Conservation (phyloP, 2,113 vertebrate species). For the Actenoides hombroni region DNA sequence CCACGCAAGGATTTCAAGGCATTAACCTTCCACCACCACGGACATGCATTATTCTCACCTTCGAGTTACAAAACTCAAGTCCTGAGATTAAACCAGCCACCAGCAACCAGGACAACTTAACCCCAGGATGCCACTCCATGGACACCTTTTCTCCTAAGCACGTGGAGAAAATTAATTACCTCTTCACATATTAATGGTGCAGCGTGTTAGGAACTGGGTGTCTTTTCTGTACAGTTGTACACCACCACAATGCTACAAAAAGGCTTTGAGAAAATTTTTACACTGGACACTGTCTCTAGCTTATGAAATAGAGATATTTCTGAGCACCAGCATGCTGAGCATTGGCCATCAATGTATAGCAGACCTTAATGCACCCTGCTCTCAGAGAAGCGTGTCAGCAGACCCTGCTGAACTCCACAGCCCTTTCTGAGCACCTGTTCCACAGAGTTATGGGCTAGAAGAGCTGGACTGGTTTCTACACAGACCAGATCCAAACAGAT, state of each 20-base stretch:
- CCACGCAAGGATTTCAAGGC: background rate
- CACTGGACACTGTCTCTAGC: background rate
- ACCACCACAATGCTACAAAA: background rate
- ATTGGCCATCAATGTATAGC: background rate
- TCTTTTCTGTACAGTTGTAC: background rate
- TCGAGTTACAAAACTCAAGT: background rate
- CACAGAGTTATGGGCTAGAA: background rate
- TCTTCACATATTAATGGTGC: background rate
- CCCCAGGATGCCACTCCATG: accelerated
- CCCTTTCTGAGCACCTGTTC: background rate
- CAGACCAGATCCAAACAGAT: background rate
- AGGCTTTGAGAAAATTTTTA: background rate
- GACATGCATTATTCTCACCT: background rate
- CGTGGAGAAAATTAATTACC: background rate
- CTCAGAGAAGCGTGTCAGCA: background rate
- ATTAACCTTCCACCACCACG: background rate
- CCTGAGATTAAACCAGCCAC: background rate
- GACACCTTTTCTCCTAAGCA: background rate
- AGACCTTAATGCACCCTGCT: background rate
- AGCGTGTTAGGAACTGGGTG: background rate
- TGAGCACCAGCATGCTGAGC: background rate
- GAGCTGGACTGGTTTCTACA: background rate
- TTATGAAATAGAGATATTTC: background rate
- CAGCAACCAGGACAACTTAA: background rate
- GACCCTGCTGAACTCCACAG: background rate